phyloP scores from a whole-genome alignment of 2,888 invertebrate genomes.

The Eudemis profundana region DNA sequence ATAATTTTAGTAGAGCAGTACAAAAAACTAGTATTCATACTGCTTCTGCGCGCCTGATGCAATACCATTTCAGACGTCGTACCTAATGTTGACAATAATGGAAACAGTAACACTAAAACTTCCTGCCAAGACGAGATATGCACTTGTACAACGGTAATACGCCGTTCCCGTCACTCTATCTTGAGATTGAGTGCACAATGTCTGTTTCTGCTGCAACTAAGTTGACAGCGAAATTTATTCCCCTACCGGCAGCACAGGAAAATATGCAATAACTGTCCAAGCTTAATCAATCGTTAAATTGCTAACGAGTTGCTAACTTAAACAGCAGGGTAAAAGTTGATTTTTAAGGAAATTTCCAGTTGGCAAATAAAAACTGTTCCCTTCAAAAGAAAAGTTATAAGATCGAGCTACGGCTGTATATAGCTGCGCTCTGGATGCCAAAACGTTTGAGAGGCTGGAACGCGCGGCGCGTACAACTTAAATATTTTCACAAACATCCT shows the following conservation, averaged over 20 bases:
- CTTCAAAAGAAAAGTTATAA: conserved; percentile 24
- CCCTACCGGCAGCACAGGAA: conserved; percentile 9
- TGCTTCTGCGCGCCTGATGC: background rate
- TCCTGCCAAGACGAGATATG: conserved; percentile 33
- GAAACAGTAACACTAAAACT: conserved; percentile 32
- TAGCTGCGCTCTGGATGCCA: conserved; percentile 15
- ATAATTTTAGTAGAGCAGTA: background rate
- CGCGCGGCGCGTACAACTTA: conserved; percentile 36
- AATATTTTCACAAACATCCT: conserved; percentile 40
- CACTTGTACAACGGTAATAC: conserved; percentile 12
- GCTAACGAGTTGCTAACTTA: conserved; percentile 30
- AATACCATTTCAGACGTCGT: background rate
- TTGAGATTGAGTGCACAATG: conserved; percentile 32
- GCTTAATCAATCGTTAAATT: conserved; percentile 21
- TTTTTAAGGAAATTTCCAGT: conserved; percentile 13
- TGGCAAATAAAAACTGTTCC: conserved; percentile 26
- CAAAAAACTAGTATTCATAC: background rate
- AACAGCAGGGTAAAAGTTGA: conserved; percentile 16
- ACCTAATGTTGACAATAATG: conserved; percentile 31
- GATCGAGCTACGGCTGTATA: background rate
- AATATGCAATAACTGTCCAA: conserved; percentile 20
- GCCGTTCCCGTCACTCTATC: conserved; percentile 33
- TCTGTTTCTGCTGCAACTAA: conserved; percentile 28
- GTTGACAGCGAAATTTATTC: conserved; percentile 24
- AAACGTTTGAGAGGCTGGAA: conserved; percentile 29